Evolutionary conservation across 1,140 invertebrate genomes (phyloP).

Genomic region (Anastrepha ludens): DNA sequence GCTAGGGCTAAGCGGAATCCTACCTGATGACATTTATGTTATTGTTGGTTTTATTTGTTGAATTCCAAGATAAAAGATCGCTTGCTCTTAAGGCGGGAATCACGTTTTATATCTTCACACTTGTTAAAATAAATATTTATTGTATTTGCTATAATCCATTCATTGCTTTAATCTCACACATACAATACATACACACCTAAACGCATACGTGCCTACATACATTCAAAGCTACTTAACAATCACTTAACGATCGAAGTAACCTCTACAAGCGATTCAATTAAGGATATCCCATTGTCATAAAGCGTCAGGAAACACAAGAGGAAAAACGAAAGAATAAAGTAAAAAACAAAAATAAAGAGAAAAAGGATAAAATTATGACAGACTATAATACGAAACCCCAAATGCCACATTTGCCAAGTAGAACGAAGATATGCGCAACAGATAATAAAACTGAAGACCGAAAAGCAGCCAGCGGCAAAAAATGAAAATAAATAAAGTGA

Average conservation of each 20-base stretch:
- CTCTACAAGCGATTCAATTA: slow-evolving; percentile 6
- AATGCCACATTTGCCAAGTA: background rate
- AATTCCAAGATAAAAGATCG: too few relatives aligned
- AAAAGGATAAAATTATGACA: background rate
- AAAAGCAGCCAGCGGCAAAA: background rate
- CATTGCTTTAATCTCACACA: too few relatives aligned
- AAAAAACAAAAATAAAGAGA: background rate
- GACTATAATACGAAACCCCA: slow-evolving; percentile 4
- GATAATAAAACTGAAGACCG: background rate
- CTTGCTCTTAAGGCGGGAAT: too few relatives aligned
- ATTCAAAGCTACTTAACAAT: background rate
- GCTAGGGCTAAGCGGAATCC: too few relatives aligned
- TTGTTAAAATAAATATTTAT: background rate
- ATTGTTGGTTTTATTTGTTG: too few relatives aligned
- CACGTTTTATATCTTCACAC: background rate
- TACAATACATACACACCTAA: too few relatives aligned
- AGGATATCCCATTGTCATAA: slow-evolving; percentile 22
- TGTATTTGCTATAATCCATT: background rate
- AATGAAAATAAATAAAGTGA: slow-evolving; percentile 14
- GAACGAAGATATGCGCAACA: background rate
- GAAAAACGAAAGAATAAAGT: background rate
- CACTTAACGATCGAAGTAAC: slow-evolving; percentile 7
- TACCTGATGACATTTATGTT: too few relatives aligned
- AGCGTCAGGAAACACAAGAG: background rate
- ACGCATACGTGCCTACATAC: too few relatives aligned